Percentiles rank a stretch among this genome's conserved stretches.
Evolutionary conservation across 2,113 vertebrate species (phyloP).

Genomic region (Origma solitaria): DNA sequence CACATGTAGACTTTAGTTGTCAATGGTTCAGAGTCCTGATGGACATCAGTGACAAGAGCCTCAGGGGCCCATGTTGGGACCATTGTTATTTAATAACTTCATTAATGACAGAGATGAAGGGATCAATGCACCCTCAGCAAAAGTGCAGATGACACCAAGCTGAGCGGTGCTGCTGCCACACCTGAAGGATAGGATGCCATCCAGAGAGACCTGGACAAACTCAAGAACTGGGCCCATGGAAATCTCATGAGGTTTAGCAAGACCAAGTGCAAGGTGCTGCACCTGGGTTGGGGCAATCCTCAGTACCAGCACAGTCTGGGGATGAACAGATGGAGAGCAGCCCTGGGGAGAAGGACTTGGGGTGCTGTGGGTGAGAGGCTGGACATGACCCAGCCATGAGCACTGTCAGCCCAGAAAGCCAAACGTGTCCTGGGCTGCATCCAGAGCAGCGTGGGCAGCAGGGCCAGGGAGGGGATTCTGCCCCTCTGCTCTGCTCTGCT

Average conservation of each 20-base stretch:
- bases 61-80: neutral
- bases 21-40: neutral
- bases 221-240: too few species aligned
- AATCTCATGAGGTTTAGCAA: neutral
- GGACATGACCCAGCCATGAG: neutral
- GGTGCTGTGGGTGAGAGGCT: accelerated
- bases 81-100: neutral
- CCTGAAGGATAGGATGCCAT: too few species aligned
- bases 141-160: neutral
- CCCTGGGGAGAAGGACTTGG: accelerated
- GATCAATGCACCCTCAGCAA: neutral
- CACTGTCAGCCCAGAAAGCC: accelerated
- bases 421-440: too few species aligned
- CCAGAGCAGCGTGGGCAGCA: too few species aligned
- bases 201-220: neutral
- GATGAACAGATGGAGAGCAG: neutral
- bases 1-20: neutral
- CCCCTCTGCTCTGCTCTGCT: neutral
- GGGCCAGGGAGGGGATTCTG: too few species aligned
- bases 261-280: neutral
- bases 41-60: neutral
- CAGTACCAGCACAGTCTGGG: neutral
- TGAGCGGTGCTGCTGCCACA: neutral
- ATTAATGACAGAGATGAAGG: neutral
- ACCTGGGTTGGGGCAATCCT: neutral